Conservation (phyloP, 1,140 invertebrate genomes). For the Zaprionus lachaisei region DNA sequence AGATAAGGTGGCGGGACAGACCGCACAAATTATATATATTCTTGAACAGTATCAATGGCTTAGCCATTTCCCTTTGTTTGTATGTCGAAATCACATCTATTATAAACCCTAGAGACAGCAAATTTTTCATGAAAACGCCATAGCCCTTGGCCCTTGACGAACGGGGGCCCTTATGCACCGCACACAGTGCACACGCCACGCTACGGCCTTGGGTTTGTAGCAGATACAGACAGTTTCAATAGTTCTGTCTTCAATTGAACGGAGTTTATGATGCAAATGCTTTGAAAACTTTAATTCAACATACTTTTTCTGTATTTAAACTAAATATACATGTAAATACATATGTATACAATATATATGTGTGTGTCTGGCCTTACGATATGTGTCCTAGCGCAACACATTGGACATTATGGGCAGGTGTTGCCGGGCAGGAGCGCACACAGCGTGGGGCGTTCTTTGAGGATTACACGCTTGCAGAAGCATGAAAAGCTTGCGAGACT, state of each 20-base stretch:
- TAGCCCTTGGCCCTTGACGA: too few relatives aligned
- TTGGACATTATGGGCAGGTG: constrained; percentile 47
- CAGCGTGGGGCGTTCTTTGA: constrained; percentile 44
- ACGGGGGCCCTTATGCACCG: too few relatives aligned
- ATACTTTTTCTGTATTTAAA: background rate
- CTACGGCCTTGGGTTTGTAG: background rate
- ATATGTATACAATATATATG: background rate
- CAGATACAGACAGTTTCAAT: constrained; percentile 12
- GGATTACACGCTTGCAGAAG: constrained; percentile 64
- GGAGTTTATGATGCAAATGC: background rate
- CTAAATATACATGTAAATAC: background rate
- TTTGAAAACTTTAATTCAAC: background rate
- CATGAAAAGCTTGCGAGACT: constrained; percentile 48
- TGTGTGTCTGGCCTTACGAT: background rate
- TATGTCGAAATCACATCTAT: too few relatives aligned
- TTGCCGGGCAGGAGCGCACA: constrained; percentile 15
- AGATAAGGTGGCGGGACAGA: too few relatives aligned
- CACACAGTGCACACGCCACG: too few relatives aligned
- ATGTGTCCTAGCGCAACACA: constrained; percentile 33
- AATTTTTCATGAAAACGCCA: too few relatives aligned
- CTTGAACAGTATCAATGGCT: too few relatives aligned
- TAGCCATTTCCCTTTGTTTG: too few relatives aligned
- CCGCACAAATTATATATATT: too few relatives aligned
- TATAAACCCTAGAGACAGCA: too few relatives aligned
- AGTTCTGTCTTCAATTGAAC: background rate